phyloP scores from a whole-genome alignment of 2,888 invertebrate genomes.

The Stenodera caucasica region DNA sequence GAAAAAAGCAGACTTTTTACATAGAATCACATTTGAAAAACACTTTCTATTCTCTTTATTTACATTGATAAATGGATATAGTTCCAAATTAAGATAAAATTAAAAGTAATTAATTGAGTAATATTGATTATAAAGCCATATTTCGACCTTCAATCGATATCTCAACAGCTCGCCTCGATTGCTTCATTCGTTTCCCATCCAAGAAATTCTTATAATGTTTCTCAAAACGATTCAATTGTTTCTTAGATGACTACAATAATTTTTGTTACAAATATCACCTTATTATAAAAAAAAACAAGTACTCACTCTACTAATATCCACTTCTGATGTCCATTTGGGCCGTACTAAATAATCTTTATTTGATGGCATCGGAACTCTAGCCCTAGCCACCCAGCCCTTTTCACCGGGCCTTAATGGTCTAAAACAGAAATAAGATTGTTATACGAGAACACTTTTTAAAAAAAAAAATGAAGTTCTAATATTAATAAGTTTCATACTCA shows the following conservation, averaged over 20 bases:
- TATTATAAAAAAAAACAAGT: conserved; percentile 13
- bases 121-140: conserved; percentile 79
- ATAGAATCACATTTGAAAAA: background rate
- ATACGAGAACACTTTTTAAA: background rate
- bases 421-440: conserved; percentile 25
- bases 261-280: conserved; percentile 9
- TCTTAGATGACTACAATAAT: conserved; percentile 68
- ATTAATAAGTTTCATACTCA: conserved; percentile 41
- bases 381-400: conserved; percentile 92
- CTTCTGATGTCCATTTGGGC: conserved; percentile 88
- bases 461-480: background rate
- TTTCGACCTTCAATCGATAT: conserved; percentile 97
- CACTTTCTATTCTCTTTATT: too few species aligned
- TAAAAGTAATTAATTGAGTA: background rate
- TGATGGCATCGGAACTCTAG: conserved; percentile 92
- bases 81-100: background rate
- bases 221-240: conserved; percentile 86
- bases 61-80: background rate
- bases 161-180: conserved; percentile 82
- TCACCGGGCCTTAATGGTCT: conserved; percentile 87
- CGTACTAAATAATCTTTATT: conserved; percentile 96
- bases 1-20: conserved; percentile 8
- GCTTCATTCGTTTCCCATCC: conserved; percentile 79
- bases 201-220: conserved; percentile 90
- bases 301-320: conserved; percentile 79